A percentile compares a stretch with the other conserved stretches of the same genome.
These are phyloP conservation scores for Hirtodrosophila alboralis DNA, from an alignment of 2,888 invertebrate genomes.

Conservation along the genomic window DNA sequence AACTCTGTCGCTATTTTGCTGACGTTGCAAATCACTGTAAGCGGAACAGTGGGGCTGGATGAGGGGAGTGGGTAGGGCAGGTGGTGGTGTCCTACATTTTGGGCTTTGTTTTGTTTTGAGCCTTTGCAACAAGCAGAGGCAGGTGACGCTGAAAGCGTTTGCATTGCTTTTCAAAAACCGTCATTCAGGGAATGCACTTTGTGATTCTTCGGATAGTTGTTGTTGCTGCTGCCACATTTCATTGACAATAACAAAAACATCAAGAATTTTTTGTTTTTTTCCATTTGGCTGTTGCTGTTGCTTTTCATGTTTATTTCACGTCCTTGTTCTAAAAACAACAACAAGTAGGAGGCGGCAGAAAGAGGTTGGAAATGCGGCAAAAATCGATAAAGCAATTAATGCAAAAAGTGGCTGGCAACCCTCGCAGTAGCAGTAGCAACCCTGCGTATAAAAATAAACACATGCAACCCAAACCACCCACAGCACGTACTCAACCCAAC, in stretches of 20 bases:
- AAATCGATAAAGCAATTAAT: slow-evolving; percentile 82
- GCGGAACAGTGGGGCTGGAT: slow-evolving; percentile 7
- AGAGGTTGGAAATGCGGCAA: slow-evolving; percentile 49
- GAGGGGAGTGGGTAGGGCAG: not conserved
- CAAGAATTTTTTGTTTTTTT: no score
- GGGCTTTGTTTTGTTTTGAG: slow-evolving; percentile 58
- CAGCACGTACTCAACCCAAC: slow-evolving; percentile 19
- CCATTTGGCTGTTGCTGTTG: slow-evolving; percentile 44
- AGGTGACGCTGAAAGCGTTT: slow-evolving; percentile 58
- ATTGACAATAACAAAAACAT: slow-evolving; percentile 55
- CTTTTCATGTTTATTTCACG: slow-evolving; percentile 57
- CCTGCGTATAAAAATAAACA: slow-evolving; percentile 67
- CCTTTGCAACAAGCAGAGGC: slow-evolving; percentile 42
- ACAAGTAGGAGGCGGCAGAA: slow-evolving; percentile 23
- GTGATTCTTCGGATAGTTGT: slow-evolving; percentile 31
- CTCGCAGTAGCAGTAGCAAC: slow-evolving; percentile 46
- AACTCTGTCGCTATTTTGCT: slow-evolving; percentile 70
- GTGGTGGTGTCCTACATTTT: slow-evolving; percentile 64
- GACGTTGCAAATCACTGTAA: slow-evolving; percentile 34
- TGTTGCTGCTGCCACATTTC: slow-evolving; percentile 48
- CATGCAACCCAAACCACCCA: slow-evolving; percentile 24
- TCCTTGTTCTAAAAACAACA: slow-evolving; percentile 71
- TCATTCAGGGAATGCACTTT: slow-evolving; percentile 60
- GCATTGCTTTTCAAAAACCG: slow-evolving; percentile 53
- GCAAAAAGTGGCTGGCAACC: slow-evolving; percentile 68